Conservation (phyloP, 1,140 invertebrate species). For the Zaprionus ghesquierei region DNA sequence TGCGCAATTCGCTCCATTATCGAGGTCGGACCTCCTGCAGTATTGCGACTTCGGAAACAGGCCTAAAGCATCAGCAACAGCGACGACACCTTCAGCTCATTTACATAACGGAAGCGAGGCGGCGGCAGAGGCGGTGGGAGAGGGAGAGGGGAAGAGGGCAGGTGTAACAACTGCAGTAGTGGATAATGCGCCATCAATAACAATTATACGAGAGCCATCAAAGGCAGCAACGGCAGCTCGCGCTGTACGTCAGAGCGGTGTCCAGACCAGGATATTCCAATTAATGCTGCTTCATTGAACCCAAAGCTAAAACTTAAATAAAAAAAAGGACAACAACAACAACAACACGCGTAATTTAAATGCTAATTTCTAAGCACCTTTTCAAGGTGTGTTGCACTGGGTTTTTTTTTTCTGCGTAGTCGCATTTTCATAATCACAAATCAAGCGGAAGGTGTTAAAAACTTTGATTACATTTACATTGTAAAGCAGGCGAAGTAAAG, state of each 20-base stretch:
- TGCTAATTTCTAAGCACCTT: conserved; percentile 67
- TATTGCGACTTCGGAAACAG: conserved; percentile 13
- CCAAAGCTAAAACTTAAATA: conserved; percentile 26
- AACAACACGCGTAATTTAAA: conserved; percentile 61
- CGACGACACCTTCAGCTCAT: conserved; percentile 3
- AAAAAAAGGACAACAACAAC: neutral
- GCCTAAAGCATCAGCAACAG: neutral
- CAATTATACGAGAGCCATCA: conserved; percentile 64
- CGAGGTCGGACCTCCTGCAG: neutral
- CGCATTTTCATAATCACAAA: conserved; percentile 70
- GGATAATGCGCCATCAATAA: conserved; percentile 74
- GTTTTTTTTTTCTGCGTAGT: conserved; percentile 43
- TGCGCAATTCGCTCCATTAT: neutral
- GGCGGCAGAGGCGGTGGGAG: neutral
- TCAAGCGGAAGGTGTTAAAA: conserved; percentile 63
- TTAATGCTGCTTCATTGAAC: conserved; percentile 77
- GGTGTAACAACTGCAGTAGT: conserved; percentile 14
- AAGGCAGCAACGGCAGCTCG: conserved; percentile 49
- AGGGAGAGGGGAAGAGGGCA: neutral
- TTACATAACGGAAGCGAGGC: conserved; percentile 32
- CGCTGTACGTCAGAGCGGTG: conserved; percentile 43
- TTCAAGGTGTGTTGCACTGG: conserved; percentile 51
- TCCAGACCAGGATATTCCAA: conserved; percentile 65
- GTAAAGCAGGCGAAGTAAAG: conserved; percentile 48
- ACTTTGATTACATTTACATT: conserved; percentile 78